Conservation (phyloP, 1,140 invertebrate genomes). For the Tetramorium parvispinum region DNA sequence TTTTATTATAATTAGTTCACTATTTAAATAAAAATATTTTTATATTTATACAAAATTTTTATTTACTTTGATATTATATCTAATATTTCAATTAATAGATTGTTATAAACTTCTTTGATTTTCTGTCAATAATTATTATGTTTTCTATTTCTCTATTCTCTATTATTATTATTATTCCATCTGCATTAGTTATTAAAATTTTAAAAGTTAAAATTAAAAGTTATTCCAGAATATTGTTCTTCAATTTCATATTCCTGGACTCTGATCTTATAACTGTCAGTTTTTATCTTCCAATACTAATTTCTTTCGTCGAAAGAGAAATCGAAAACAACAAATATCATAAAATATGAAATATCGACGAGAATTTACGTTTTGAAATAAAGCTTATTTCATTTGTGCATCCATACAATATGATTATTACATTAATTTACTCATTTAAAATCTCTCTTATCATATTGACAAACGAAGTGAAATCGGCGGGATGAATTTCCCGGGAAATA, state of each 20-base stretch:
- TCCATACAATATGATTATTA: neutral
- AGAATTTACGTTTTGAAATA: neutral
- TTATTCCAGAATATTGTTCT: neutral
- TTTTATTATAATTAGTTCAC: neutral
- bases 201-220: neutral
- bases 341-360: neutral
- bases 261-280: neutral
- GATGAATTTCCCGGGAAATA: slow-evolving; percentile 21
- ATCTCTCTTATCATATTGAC: neutral
- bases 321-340: neutral
- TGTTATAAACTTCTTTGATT: neutral
- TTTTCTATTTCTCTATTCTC: neutral
- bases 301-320: too few species aligned
- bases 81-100: neutral
- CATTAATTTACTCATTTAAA: slow-evolving; percentile 25
- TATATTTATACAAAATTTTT: neutral
- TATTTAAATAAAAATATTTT: neutral
- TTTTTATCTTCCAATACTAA: neutral
- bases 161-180: neutral
- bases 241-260: neutral
- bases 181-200: neutral
- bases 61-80: neutral
- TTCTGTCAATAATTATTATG: neutral
- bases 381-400: neutral
- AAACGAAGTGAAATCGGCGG: neutral